phyloP scores from a whole-genome alignment of 2,888 invertebrate species.

The Sclerodermus sp. region DNA sequence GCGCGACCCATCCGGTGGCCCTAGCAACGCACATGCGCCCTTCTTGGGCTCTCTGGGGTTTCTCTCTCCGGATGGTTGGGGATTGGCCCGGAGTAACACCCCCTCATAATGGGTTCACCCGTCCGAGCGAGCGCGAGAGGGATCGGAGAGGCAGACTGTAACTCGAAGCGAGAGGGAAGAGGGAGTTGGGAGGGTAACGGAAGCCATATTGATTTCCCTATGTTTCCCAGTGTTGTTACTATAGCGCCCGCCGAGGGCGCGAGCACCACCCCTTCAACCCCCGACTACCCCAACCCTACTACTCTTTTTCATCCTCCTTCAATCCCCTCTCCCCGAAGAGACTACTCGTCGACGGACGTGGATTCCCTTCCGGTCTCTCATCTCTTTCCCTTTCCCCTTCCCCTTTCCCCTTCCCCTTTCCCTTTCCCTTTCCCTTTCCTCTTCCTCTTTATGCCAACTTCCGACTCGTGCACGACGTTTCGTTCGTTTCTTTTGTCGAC shows the following conservation, averaged over 20 bases:
- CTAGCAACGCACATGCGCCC: constrained; percentile 58
- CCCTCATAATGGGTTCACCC: constrained; percentile 59
- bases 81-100: constrained; percentile 59
- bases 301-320: constrained; percentile 13
- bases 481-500: constrained; percentile 4
- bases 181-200: constrained; percentile 53
- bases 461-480: constrained; percentile 12
- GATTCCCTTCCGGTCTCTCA: constrained; percentile 28
- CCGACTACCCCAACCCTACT: constrained; percentile 21
- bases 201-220: constrained; percentile 60
- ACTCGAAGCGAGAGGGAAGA: constrained; percentile 21
- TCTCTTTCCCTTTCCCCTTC: constrained; percentile 8
- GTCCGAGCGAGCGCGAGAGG: constrained; percentile 41
- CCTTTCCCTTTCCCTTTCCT: constrained; percentile 2
- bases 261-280: constrained; percentile 37
- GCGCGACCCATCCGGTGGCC: constrained; percentile 51
- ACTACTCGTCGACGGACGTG: constrained; percentile 37
- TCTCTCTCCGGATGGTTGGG: constrained; percentile 51
- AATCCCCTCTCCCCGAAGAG: constrained; percentile 24
- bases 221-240: constrained; percentile 59
- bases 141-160: constrained; percentile 16
- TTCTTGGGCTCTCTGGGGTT: constrained; percentile 34
- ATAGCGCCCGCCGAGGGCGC: constrained; percentile 54
- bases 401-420: constrained; percentile 8
- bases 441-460: constrained; percentile 11